Percentiles rank a stretch among this genome's conserved stretches.
These are phyloP conservation scores for Octopus sinensis DNA, from an alignment of 1,140 invertebrate genomes.

Conservation along the genomic window DNA sequence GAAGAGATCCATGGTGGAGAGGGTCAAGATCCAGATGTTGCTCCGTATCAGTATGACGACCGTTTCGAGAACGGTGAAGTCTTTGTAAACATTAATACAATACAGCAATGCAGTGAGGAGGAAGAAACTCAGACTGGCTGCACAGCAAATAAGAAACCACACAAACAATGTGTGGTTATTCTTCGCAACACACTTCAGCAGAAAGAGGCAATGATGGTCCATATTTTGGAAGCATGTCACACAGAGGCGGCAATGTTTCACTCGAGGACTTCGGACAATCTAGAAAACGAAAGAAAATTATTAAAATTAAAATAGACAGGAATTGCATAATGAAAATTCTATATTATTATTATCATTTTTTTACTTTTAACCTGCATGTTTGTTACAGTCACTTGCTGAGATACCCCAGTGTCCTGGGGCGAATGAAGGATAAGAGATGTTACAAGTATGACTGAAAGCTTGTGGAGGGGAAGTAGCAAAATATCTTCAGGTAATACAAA, in stretches of 20 bases:
- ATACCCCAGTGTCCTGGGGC: too few relatives aligned
- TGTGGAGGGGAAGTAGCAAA: too few relatives aligned
- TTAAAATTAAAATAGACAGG: background rate
- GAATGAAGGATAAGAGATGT: too few relatives aligned
- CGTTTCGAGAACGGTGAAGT: conserved; percentile 13
- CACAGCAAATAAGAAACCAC: conserved; percentile 35
- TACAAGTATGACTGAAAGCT: too few relatives aligned
- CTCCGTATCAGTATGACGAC: conserved; percentile 21
- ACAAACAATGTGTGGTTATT: conserved; percentile 48
- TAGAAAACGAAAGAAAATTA: conserved; percentile 22
- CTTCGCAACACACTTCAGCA: conserved; percentile 47
- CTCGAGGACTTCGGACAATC: conserved; percentile 31
- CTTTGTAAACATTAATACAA: conserved; percentile 15
- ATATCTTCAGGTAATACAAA: too few relatives aligned
- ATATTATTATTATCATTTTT: too few relatives aligned
- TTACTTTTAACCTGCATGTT: too few relatives aligned
- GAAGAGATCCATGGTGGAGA: conserved; percentile 32
- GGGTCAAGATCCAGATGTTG: conserved; percentile 35
- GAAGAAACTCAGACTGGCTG: conserved; percentile 34
- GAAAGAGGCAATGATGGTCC: conserved; percentile 55
- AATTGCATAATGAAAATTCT: too few relatives aligned
- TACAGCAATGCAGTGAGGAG: conserved; percentile 25
- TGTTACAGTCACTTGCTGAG: too few relatives aligned
- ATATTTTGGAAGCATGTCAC: conserved; percentile 41
- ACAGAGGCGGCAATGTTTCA: conserved; percentile 51